These are phyloP conservation scores for Lamellibrachia luymesi DNA, from an alignment of 1,140 invertebrate genomes.

Conservation along the genomic window DNA sequence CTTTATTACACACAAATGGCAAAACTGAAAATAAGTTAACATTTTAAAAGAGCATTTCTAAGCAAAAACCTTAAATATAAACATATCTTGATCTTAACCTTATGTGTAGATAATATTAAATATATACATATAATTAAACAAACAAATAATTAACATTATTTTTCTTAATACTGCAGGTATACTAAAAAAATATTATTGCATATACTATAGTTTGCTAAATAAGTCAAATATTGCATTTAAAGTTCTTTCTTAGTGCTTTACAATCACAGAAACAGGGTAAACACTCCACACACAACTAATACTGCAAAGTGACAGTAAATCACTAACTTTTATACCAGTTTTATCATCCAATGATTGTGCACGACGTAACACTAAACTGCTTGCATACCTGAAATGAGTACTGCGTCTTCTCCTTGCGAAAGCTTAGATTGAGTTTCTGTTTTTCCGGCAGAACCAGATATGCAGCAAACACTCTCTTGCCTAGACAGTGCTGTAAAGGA, in stretches of 20 bases:
- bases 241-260: background rate
- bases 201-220: background rate
- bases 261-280: background rate
- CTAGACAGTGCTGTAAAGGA: background rate
- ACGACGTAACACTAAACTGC: background rate
- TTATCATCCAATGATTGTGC: background rate
- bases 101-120: too few species aligned
- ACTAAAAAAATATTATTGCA: too few species aligned
- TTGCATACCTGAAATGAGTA: background rate
- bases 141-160: too few species aligned
- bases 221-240: background rate
- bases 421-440: conserved; percentile 17
- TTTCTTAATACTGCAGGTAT: too few species aligned
- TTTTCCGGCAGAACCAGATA: conserved; percentile 9
- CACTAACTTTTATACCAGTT: background rate
- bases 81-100: too few species aligned
- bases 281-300: background rate
- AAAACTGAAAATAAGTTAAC: background rate
- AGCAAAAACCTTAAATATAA: too few species aligned
- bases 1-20: background rate
- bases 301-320: background rate
- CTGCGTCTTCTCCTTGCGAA: conserved; percentile 10
- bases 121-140: too few species aligned
- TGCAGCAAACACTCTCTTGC: conserved; percentile 8
- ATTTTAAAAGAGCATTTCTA: too few species aligned